Percentiles rank a stretch among this genome's conserved stretches.
Conservation (phyloP, 2,113 vertebrate species). For the Aegithalos caudatus region DNA sequence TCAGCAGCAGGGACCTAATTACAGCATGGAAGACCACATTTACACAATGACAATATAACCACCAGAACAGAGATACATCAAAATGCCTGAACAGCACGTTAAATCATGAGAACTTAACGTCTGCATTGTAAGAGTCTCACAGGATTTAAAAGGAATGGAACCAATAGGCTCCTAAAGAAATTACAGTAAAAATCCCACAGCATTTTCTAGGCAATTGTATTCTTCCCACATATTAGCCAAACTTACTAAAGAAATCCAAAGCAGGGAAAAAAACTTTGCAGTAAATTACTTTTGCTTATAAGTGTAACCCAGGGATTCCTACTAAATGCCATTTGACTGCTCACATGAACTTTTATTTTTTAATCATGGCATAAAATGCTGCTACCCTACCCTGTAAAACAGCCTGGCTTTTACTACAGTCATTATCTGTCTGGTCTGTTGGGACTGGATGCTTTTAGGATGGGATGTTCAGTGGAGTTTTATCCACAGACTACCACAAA, state of each 20-base stretch:
- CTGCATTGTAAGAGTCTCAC: neutral
- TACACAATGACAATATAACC: neutral
- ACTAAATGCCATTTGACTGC: neutral
- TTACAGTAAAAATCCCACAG: neutral
- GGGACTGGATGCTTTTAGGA: neutral
- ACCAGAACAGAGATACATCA: neutral
- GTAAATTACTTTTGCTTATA: neutral
- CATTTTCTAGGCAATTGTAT: neutral
- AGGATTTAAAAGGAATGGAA: neutral
- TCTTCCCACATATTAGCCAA: neutral
- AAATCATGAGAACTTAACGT: neutral
- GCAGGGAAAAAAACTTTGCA: neutral
- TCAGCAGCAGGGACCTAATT: slow-evolving; percentile 24
- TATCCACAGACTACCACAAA: neutral
- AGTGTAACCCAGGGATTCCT: neutral
- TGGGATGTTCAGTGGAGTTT: neutral
- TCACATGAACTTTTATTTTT: neutral
- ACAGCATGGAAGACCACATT: neutral
- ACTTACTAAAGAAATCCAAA: neutral
- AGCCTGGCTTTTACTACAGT: neutral
- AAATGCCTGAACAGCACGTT: neutral
- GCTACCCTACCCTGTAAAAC: neutral
- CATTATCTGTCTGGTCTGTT: neutral
- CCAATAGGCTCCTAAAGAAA: neutral
- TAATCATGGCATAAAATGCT: neutral